Evolutionary conservation across 2,797 vertebrate genomes (phyloP).

Genomic region (Pangasius sanitwongsei): DNA sequence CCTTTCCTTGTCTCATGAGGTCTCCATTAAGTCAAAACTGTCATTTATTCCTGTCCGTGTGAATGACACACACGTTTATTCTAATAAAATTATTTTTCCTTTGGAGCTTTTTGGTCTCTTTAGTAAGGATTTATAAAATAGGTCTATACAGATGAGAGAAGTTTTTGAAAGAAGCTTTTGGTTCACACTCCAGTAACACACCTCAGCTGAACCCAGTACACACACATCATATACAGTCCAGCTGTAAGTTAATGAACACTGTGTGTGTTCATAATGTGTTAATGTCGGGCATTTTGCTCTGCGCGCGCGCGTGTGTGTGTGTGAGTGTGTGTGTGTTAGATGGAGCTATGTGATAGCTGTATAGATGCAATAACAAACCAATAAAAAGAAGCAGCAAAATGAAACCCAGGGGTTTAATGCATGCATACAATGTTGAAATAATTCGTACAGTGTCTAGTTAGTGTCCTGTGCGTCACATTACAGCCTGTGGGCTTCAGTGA

Average conservation of each 20-base stretch:
- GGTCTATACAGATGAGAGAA: not conserved
- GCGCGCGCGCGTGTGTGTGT: not conserved
- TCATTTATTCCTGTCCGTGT: not conserved
- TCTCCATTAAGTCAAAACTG: not conserved
- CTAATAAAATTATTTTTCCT: not conserved
- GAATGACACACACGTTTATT: not conserved
- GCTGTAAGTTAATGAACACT: not conserved
- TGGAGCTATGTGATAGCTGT: not conserved
- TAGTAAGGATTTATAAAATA: not conserved
- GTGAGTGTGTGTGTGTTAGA: not conserved
- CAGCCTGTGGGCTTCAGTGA: not conserved
- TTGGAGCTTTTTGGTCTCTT: not conserved
- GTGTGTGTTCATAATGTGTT: slow-evolving; percentile 1
- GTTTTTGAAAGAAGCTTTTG: not conserved
- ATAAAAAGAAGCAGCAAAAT: not conserved
- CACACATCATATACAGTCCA: not conserved
- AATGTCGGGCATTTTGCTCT: not conserved
- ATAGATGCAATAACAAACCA: not conserved
- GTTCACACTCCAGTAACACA: not conserved
- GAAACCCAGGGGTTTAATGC: not conserved
- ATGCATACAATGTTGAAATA: not conserved
- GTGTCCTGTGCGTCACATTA: not conserved
- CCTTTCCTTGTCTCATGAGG: not conserved
- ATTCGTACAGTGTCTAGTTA: not conserved
- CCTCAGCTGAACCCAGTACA: not conserved